Evolutionary conservation across 2,888 invertebrate species (phyloP), one percentile per base, ranked within the genome.

Genomic region (Pseudococcus longispinus): DNA sequence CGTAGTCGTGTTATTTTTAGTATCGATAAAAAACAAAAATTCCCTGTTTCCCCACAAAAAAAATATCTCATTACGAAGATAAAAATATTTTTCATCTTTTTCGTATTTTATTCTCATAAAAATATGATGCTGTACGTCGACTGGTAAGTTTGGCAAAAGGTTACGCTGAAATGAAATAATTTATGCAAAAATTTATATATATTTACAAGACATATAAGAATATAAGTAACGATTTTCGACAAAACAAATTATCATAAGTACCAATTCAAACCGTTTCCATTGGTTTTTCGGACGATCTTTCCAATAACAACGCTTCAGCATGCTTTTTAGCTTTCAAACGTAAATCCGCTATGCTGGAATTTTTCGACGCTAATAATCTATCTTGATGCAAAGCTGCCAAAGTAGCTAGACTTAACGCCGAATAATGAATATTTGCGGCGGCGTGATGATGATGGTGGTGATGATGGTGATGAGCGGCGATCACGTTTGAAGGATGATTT

Each of bases 301-400:
- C 77, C 0, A 86, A 37, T 32, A 77, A 32, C 23, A 86, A 80
- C 29, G 97, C 96, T 89, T 97, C 97, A 44, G 97, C 95, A 91
- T 98, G 98, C 89, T 97, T 95, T 90, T 96, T 95, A 26, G 98
- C 98, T 91, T 98, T 98, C 89, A 98, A 93, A 89, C 98, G 93
- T 87, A 98, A 93, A 92, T 98, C 98, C 0, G 97, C 98, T 90
- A 98, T 98, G 91, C 97, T 97, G 26, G 97, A 97, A 90, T 96
- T 95, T 91, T 96, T 95, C 90, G 95, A 95, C 18, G 86, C 86
- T 88, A 89, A 89, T 86, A 90, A 89, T 88, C 90, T 88, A 89
- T 90, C 90, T 89, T 90, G 90, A 88, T 95, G 94, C 20, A 95
- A 95, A n/a, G 94, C 94, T 11, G 95, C 95, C 77, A 96, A 93